Base-by-base conservation (phyloP, 2,113 vertebrate genomes). In the Grus americana region DNA sequence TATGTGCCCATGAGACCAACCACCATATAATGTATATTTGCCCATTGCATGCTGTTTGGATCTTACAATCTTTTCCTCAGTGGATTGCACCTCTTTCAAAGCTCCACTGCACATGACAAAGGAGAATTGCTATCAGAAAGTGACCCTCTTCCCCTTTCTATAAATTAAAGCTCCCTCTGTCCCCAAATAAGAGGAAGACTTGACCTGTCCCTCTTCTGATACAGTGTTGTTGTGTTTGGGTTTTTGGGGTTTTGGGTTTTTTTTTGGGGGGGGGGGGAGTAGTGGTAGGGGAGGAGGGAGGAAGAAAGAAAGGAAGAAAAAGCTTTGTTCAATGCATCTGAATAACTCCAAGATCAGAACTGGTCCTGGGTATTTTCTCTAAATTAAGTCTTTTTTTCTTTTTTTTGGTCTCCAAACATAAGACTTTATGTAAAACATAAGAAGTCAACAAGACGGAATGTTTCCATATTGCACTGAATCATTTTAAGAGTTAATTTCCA, bases 221-320 rank as follows among this genome's bases (percentile, higher is more conserved):
- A n/a, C 3, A 10, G 19, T 40, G 18, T n/a, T 67, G 6, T 49
- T 32, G 3, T 42, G 16, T 71, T 62, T 82, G 26, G 10, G 4
- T 15, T 58, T 72, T 40, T 8, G 29, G 38, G 38, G 38, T 38
- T 72, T 34, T 17, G 1, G 38, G 9, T 40, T 10, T 1, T 38
- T 9, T 38, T 38, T 38, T 38, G 38, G 38, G 38, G 38, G n/a
- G n/a, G 2, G 8, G 5, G 11, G 8, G 40, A 42, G 1, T 20
- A 5, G 5, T 15, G 27, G 4, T 8, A 36, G 4, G 24, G n/a
- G 10, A 2, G 9, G 5, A 38, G 4, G 1, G 1, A 86, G 7
- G 5, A 52, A 79, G 7, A 10, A 27, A 86, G 40, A 18, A 62
- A 72, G 2, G 6, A 4, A 32, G 34, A 16, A 30, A 46, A 9